Evolutionary conservation across 2,113 vertebrate genomes (phyloP).

Genomic region (Vireo altiloquus): DNA sequence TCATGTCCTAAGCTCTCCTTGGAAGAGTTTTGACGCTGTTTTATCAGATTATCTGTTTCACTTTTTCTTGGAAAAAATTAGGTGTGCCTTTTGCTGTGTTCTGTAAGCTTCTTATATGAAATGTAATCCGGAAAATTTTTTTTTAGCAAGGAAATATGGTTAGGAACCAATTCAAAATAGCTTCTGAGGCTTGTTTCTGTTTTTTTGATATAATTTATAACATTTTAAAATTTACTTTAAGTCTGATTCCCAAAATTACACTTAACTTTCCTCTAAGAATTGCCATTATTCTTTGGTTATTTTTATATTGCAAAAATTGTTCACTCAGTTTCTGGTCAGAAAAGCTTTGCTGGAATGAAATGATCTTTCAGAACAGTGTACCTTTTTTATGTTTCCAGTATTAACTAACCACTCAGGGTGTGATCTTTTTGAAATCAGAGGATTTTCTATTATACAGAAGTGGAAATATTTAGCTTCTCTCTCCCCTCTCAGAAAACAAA

Average conservation of each 20-base stretch:
- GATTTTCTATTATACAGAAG: constrained; percentile 38
- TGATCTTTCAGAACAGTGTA: constrained; percentile 23
- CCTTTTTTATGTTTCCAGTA: constrained; percentile 35
- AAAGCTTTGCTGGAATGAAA: constrained; percentile 38
- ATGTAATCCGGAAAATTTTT: background rate
- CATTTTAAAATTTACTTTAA: background rate
- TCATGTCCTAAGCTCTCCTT: background rate
- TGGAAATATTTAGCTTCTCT: constrained; percentile 59
- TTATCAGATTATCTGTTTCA: constrained; percentile 21
- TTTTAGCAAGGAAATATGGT: background rate
- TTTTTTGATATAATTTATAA: background rate
- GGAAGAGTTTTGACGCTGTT: background rate
- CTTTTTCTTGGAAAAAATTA: constrained; percentile 18
- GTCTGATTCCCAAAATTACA: background rate
- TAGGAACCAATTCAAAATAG: background rate
- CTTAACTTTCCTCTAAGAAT: background rate
- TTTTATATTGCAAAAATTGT: background rate
- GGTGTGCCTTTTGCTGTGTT: background rate
- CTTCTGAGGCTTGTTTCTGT: background rate
- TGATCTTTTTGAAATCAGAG: constrained; percentile 57
- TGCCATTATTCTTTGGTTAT: background rate
- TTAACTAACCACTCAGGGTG: constrained; percentile 9
- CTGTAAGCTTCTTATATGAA: background rate
- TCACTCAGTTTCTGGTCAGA: background rate
- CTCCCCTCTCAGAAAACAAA: constrained; percentile 60